Conservation (phyloP, 2,113 vertebrate genomes). For the Furnarius figulus region DNA sequence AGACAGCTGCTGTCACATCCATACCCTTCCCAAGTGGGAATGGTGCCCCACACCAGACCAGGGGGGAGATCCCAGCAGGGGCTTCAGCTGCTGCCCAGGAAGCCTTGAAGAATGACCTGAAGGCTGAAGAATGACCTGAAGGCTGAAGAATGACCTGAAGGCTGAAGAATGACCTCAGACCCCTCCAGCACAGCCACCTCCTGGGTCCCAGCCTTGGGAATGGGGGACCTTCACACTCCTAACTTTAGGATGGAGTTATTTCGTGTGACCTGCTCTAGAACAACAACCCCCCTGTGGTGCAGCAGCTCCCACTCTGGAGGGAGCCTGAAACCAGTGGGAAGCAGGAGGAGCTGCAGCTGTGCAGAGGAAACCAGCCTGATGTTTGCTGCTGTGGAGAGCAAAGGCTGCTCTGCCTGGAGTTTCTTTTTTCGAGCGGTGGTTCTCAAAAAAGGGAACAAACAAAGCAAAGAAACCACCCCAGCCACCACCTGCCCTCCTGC, state of each 20-base stretch:
- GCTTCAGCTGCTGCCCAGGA: neutral
- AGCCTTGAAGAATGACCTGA: neutral
- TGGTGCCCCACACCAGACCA: neutral
- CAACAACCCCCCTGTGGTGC: neutral
- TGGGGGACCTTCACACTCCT: neutral
- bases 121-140: too few relatives aligned
- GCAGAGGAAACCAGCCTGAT: neutral
- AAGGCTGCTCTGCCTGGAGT: neutral
- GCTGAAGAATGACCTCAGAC: neutral
- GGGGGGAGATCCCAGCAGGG: neutral
- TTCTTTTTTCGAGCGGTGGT: neutral
- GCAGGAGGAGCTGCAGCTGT: neutral
- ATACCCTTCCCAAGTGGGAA: neutral
- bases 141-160: too few relatives aligned
- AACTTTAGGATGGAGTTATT: neutral
- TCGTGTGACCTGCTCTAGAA: neutral
- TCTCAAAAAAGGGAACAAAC: conserved; percentile 59
- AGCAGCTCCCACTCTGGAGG: neutral
- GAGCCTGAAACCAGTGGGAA: neutral
- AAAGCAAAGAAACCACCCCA: neutral
- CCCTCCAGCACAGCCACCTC: neutral
- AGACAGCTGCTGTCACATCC: conserved; percentile 34
- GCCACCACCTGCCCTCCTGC: neutral
- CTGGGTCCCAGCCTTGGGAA: neutral
- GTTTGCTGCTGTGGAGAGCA: neutral